These are phyloP conservation scores for Heliocidaris tuberculata DNA, from an alignment of 35 echinoderm and acorn worm species.

Conservation along the genomic window DNA sequence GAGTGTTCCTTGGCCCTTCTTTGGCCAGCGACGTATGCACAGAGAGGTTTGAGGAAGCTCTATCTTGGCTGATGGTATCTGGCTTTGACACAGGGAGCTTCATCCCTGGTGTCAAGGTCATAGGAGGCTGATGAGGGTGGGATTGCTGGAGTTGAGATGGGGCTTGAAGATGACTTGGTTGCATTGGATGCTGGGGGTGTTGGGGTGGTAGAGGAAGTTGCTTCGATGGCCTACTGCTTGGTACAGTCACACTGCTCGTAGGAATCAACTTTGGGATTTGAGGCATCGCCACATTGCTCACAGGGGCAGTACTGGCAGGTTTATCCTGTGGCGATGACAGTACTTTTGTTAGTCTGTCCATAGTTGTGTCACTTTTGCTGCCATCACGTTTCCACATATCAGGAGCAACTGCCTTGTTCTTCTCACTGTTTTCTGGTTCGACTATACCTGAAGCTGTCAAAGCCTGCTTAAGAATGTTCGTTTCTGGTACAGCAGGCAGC, in stretches of 20 bases:
- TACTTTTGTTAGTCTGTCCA: conserved; percentile 18
- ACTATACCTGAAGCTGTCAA: conserved; percentile 80
- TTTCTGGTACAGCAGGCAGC: conserved; percentile 63
- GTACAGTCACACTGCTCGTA: conserved; percentile 67
- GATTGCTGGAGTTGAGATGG: conserved; percentile 45
- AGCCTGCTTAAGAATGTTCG: conserved; percentile 89
- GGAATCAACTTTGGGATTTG: conserved; percentile 96
- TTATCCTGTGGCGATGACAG: background rate
- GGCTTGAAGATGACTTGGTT: conserved; percentile 49
- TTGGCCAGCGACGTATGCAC: background rate
- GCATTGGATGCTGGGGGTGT: conserved; percentile 44
- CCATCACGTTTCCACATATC: conserved; percentile 41
- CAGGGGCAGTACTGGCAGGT: conserved; percentile 43
- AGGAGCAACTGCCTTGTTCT: conserved; percentile 36
- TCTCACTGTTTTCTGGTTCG: conserved; percentile 56
- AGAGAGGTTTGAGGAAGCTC: conserved; percentile 19
- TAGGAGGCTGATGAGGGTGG: conserved; percentile 40
- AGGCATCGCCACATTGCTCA: conserved; percentile 72
- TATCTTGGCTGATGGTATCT: conserved; percentile 26
- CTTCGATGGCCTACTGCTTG: conserved; percentile 51
- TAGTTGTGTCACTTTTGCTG: conserved; percentile 32
- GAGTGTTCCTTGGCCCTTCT: conserved; percentile 26
- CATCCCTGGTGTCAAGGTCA: conserved; percentile 47
- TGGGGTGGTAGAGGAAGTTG: conserved; percentile 52
- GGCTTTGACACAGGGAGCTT: conserved; percentile 51